A percentile compares a stretch with the other conserved stretches of the same genome.
phyloP scores from a whole-genome alignment of 2,888 invertebrate genomes.

The Folsomia candida region DNA sequence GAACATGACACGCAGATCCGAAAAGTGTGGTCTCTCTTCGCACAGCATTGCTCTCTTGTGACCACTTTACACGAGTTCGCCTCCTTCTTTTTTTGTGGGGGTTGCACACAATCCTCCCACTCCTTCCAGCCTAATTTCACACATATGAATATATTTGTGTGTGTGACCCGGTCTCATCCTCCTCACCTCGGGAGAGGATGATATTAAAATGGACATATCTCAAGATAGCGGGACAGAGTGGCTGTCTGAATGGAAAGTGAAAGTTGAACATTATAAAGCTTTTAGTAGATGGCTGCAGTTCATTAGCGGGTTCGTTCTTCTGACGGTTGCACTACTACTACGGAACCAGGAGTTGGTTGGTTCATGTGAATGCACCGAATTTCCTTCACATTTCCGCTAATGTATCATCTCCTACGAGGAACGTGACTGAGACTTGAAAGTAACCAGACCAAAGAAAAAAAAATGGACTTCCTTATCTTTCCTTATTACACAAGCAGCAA shows the following conservation, averaged over 20 bases:
- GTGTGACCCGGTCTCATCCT: background rate
- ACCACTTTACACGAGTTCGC: slow-evolving; percentile 9
- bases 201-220: background rate
- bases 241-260: background rate
- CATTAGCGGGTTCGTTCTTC: too few species aligned
- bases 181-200: background rate
- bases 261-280: background rate
- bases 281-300: background rate
- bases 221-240: background rate
- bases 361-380: too few species aligned
- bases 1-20: background rate
- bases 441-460: too few species aligned
- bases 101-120: background rate
- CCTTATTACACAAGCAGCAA: too few species aligned
- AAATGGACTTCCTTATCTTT: too few species aligned
- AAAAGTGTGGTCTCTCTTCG: background rate
- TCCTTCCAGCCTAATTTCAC: too few species aligned
- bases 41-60: slow-evolving; percentile 6
- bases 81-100: background rate
- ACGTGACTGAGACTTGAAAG: too few species aligned
- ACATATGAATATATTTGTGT: too few species aligned
- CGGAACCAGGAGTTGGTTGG: too few species aligned
- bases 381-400: too few species aligned
- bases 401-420: too few species aligned
- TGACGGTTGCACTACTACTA: too few species aligned